Base-by-base conservation (phyloP, 1,140 invertebrate genomes). In the Contarinia nasturtii region DNA sequence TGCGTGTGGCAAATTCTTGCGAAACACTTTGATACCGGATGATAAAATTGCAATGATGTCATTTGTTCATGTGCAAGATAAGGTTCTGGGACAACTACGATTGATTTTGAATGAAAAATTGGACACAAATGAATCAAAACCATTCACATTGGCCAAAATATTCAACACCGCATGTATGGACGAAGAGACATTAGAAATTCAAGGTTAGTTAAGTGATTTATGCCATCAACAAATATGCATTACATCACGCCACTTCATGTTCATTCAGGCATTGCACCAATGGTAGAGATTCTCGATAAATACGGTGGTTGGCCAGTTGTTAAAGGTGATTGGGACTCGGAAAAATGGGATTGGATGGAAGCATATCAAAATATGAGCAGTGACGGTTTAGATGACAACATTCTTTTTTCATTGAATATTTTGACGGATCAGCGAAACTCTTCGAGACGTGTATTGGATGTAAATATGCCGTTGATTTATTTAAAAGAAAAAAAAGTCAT, bases 241-340 rank as follows among this genome's bases (percentile, higher is more conserved):
- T 5, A 11, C 11, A 17, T 41, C 49, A 46, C 40, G 50, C 37
- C 46, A 11, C 17, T 53, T n/a, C 58, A 66, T 42, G 63, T 66
- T 49, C 53, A 55, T 20, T 46, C 58, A 7, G 65, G 64, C 5
- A 52, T 71, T 20, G 51, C 52, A 1, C 67, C 67, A 10, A 48
- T 71, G 45, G 52, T 60, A 40, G 54, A 63, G 7, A 55, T 70
- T 20, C 48, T 76, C n/a, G 55, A 61, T 22, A 53, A 63, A 47
- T 53, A 75, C 14, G 73, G 72, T n/a, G 72, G 73, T 2, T 77
- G 73, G 74, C 75, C 74, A 0, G 69, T 73, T 5, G 51, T 75
- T 2, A 66, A 70, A 49, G 64, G 66, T 0, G 54, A 60, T 33
- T 41, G 43, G 8, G 15, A 42, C 11, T 11, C 11, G 17, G 17